A percentile compares a stretch with the other conserved stretches of the same genome.
Evolutionary conservation across 2,888 invertebrate genomes (phyloP).

Genomic region (Amiota mariae): DNA sequence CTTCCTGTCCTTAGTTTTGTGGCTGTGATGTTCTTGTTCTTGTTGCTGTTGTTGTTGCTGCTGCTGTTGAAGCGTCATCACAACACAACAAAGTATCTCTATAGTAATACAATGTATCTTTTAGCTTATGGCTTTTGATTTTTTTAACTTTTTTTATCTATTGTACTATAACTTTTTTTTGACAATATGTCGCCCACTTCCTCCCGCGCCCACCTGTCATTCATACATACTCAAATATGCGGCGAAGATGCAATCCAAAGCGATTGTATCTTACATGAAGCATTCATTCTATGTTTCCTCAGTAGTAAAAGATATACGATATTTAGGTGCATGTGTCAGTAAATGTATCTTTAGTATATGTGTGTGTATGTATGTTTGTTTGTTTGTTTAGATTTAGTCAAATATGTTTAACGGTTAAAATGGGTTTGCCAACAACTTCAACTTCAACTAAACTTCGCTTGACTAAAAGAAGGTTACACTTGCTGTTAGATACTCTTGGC

Average conservation of each 20-base stretch:
- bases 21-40: conserved; percentile 42
- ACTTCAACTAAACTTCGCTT: conserved; percentile 3
- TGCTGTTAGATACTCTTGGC: conserved; percentile 19
- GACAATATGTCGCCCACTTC: not conserved
- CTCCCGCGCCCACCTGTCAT: too few relatives aligned
- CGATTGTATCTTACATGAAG: not conserved
- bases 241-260: too few relatives aligned
- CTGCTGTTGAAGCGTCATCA: conserved; percentile 59
- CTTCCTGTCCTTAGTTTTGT: not conserved
- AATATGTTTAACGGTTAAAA: conserved; percentile 67
- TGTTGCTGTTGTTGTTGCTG: conserved; percentile 50
- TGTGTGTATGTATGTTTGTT: too few relatives aligned
- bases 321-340: too few relatives aligned
- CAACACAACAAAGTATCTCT: not conserved
- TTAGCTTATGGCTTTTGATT: not conserved
- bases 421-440: conserved; percentile 58
- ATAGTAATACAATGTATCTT: conserved; percentile 8
- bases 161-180: conserved; percentile 1
- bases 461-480: not conserved
- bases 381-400: conserved; percentile 57
- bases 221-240: too few relatives aligned
- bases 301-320: too few relatives aligned
- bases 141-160: conserved; percentile 10
- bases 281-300: conserved; percentile 8
- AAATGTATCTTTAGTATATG: too few relatives aligned